phyloP scores from a whole-genome alignment of 2,888 invertebrate genomes.

The Chamaedrilus cognettii region DNA sequence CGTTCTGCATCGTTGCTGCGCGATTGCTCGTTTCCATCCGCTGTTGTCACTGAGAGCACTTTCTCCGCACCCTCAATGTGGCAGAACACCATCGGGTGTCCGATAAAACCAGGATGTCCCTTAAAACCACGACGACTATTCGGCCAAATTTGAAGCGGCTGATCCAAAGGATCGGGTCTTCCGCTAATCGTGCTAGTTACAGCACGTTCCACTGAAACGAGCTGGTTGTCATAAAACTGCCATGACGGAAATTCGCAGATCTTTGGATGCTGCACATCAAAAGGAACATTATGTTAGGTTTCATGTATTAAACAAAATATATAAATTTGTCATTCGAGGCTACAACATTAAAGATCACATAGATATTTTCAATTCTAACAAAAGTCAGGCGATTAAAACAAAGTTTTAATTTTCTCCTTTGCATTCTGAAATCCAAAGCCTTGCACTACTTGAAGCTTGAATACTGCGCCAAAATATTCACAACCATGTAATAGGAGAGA shows the following conservation, averaged over 20 bases:
- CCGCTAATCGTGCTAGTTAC: slow-evolving; percentile 15
- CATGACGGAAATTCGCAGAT: slow-evolving; percentile 47
- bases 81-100: slow-evolving; percentile 42
- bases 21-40: slow-evolving; percentile 48
- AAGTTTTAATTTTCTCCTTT: too few relatives aligned
- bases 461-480: too few relatives aligned
- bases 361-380: neutral
- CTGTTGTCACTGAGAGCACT: slow-evolving; percentile 43
- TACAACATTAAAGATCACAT: neutral
- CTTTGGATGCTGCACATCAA: slow-evolving; percentile 39
- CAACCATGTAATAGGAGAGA: too few relatives aligned
- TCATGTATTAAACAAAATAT: too few relatives aligned
- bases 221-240: slow-evolving; percentile 42
- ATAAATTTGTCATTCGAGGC: neutral
- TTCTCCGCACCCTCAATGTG: slow-evolving; percentile 48
- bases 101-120: too few relatives aligned
- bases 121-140: neutral
- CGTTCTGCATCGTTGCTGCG: slow-evolving; percentile 44
- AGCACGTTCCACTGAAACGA: too few relatives aligned
- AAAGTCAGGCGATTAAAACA: too few relatives aligned
- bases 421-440: too few relatives aligned
- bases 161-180: neutral
- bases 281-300: neutral
- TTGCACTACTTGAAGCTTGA: too few relatives aligned
- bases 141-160: slow-evolving; percentile 22